phyloP scores from a whole-genome alignment of 2,888 invertebrate genomes.

The Hydraecia micacea region DNA sequence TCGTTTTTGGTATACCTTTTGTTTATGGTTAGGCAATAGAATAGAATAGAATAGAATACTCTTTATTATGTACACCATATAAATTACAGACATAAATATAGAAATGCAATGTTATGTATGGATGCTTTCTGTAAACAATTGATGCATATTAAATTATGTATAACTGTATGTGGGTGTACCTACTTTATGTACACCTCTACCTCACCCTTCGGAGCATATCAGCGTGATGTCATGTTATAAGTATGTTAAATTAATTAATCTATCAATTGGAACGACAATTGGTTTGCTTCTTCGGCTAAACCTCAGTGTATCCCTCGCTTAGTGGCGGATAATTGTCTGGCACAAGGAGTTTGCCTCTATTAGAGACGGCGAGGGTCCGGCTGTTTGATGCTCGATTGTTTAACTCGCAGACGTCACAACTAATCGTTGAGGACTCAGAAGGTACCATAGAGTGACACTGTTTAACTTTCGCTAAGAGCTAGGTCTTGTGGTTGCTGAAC shows the following conservation, averaged over 20 bases:
- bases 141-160: background rate
- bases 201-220: background rate
- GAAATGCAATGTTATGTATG: background rate
- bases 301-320: conserved; percentile 53
- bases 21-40: background rate
- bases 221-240: background rate
- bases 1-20: background rate
- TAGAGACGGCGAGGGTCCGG: conserved; percentile 61
- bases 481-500: conserved; percentile 22
- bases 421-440: conserved; percentile 40
- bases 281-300: background rate
- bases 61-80: too few relatives aligned
- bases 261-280: background rate
- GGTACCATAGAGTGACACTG: conserved; percentile 2
- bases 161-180: background rate
- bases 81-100: too few relatives aligned
- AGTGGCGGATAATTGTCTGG: conserved; percentile 65
- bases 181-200: background rate
- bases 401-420: conserved; percentile 59
- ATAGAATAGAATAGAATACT: too few relatives aligned
- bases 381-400: conserved; percentile 65
- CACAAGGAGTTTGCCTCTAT: conserved; percentile 67
- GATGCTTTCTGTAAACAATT: background rate
- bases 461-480: conserved; percentile 37
- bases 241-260: background rate